Evolutionary conservation across 2,797 vertebrate species (phyloP).

Genomic region (Propithecus perrieri): DNA sequence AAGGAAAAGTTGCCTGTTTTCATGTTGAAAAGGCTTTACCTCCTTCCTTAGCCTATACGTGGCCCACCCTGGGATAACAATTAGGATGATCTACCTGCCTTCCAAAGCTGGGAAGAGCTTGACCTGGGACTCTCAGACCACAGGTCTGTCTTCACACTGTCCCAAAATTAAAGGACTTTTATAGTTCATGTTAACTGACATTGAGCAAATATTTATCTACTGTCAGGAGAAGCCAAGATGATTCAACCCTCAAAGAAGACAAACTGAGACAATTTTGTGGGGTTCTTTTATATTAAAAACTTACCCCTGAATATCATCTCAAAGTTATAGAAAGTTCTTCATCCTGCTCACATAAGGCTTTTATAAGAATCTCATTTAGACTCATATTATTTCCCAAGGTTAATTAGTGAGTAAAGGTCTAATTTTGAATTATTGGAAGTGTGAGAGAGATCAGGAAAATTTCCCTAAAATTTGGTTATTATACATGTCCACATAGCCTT

Average conservation of each 20-base stretch:
- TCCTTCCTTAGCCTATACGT: neutral
- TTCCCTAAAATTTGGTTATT: neutral
- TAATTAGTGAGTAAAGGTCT: neutral
- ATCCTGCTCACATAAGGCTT: neutral
- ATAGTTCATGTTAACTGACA: too few relatives aligned
- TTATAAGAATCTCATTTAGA: neutral
- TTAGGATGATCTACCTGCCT: neutral
- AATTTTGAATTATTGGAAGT: neutral
- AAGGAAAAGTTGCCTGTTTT: neutral
- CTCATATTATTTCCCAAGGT: neutral
- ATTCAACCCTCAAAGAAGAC: neutral
- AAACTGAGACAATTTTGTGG: neutral
- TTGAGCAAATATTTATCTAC: neutral
- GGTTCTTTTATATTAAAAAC: neutral
- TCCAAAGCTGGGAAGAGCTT: neutral
- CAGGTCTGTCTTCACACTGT: neutral
- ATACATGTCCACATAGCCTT: neutral
- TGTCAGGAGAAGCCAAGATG: neutral
- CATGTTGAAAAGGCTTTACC: neutral
- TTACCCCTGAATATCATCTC: neutral
- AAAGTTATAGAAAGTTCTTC: neutral
- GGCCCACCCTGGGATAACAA: neutral
- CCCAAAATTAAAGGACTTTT: neutral
- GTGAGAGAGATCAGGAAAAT: neutral
- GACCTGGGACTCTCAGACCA: neutral